Conservation (phyloP, 2,888 invertebrate genomes). For the Andrena hattorfiana region DNA sequence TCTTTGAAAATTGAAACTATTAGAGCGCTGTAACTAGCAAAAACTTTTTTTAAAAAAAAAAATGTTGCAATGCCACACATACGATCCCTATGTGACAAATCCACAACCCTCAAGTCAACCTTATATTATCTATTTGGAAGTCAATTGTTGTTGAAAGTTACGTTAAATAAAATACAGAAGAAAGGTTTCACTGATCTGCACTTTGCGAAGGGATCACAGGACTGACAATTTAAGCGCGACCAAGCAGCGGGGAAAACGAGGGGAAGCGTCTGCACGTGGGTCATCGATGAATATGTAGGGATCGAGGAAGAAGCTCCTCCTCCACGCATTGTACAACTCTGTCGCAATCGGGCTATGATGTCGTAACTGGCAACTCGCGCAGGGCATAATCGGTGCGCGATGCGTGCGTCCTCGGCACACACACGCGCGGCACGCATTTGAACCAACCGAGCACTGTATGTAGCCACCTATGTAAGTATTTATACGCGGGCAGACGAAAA, state of each 20-base stretch:
- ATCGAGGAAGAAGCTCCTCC: conserved; percentile 44
- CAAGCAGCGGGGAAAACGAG: background rate
- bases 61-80: too few species aligned
- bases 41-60: too few species aligned
- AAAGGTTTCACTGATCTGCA: background rate
- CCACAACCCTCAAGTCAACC: too few species aligned
- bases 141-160: background rate
- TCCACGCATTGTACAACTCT: conserved; percentile 47
- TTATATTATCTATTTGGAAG: too few species aligned
- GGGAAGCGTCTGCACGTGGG: conserved; percentile 29
- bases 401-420: conserved; percentile 46
- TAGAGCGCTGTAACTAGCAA: too few species aligned
- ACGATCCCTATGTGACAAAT: too few species aligned
- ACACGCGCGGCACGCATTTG: conserved; percentile 33
- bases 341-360: conserved; percentile 57
- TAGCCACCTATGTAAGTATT: conserved; percentile 38
- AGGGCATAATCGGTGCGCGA: conserved; percentile 40
- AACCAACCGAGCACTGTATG: conserved; percentile 44
- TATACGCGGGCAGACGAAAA: conserved; percentile 57
- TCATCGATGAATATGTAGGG: conserved; percentile 22
- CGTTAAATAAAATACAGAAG: background rate
- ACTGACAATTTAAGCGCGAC: background rate
- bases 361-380: conserved; percentile 37
- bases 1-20: too few species aligned
- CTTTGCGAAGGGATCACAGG: too few species aligned